Evolutionary conservation across 2,888 invertebrate genomes (phyloP).

Genomic region (Caenorhabditis drosophilae): DNA sequence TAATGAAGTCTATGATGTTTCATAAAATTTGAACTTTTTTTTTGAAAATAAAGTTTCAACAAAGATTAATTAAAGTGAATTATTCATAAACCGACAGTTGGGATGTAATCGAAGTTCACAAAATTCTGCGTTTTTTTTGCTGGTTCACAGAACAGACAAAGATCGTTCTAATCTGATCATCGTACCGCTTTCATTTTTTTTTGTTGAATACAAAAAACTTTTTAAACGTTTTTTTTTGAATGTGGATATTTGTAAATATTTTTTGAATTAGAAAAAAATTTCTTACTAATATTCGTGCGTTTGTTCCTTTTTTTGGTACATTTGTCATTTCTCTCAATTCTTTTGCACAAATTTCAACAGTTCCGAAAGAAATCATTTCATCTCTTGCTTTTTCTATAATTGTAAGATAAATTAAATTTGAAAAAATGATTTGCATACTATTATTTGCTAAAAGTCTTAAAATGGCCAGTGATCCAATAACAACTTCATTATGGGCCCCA

Average conservation of each 20-base stretch:
- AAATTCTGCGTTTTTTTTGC: too few species aligned
- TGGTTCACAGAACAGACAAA: too few species aligned
- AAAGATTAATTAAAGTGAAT: too few species aligned
- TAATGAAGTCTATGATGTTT: too few species aligned
- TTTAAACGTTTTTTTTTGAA: too few species aligned
- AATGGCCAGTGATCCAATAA: constrained; percentile 45
- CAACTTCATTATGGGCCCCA: constrained; percentile 36
- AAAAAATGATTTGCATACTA: constrained; percentile 29
- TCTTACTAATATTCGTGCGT: constrained; percentile 24
- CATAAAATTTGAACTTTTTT: too few species aligned
- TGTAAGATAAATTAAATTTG: not conserved
- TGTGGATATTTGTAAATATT: too few species aligned
- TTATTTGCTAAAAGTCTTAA: constrained; percentile 47
- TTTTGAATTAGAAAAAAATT: too few species aligned
- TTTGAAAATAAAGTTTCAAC: too few species aligned
- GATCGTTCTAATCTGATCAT: not conserved
- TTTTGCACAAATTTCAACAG: constrained; percentile 54
- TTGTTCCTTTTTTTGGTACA: constrained; percentile 28
- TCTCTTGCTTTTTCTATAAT: constrained; percentile 61
- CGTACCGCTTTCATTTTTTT: not conserved
- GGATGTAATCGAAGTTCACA: too few species aligned
- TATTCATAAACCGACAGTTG: too few species aligned
- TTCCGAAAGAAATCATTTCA: constrained; percentile 45
- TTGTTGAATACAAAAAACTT: too few species aligned
- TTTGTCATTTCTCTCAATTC: constrained; percentile 33